These are phyloP conservation scores for Tyto alba DNA, from an alignment of 2,113 vertebrate species.

Conservation along the genomic window DNA sequence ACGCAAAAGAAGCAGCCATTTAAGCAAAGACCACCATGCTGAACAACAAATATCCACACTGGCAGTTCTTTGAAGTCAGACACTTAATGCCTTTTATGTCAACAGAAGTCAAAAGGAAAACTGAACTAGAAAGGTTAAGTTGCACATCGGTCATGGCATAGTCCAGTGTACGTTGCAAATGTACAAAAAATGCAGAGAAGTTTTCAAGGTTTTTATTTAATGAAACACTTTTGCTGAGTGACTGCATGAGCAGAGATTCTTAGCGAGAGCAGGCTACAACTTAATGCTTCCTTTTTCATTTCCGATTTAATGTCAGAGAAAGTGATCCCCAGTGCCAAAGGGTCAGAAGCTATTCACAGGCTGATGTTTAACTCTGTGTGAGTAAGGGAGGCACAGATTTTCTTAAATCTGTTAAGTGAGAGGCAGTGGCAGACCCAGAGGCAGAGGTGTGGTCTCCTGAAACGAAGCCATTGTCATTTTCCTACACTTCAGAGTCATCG, in stretches of 20 bases:
- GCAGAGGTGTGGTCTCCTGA: background rate
- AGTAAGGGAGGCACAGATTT: background rate
- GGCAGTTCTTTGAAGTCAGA: slow-evolving; percentile 24
- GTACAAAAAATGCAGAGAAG: background rate
- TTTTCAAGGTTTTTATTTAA: background rate
- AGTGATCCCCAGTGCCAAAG: background rate
- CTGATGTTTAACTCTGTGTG: background rate
- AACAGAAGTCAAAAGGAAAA: slow-evolving; percentile 20
- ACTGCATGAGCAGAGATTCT: background rate
- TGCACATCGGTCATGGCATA: background rate
- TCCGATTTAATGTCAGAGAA: background rate
- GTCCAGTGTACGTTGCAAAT: background rate
- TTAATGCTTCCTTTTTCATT: background rate
- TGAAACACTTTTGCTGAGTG: background rate
- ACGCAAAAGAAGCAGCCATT: background rate
- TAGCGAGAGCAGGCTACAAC: background rate
- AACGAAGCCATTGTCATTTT: background rate
- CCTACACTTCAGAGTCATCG: background rate
- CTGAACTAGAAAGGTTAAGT: background rate
- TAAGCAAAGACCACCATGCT: slow-evolving; percentile 6
- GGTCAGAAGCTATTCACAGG: background rate
- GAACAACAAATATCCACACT: background rate
- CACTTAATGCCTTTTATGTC: slow-evolving; percentile 18
- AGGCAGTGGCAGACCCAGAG: background rate
- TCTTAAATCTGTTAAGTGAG: background rate